Base-by-base conservation (phyloP, 2,113 vertebrate genomes). In the Recurvirostra avosetta region DNA sequence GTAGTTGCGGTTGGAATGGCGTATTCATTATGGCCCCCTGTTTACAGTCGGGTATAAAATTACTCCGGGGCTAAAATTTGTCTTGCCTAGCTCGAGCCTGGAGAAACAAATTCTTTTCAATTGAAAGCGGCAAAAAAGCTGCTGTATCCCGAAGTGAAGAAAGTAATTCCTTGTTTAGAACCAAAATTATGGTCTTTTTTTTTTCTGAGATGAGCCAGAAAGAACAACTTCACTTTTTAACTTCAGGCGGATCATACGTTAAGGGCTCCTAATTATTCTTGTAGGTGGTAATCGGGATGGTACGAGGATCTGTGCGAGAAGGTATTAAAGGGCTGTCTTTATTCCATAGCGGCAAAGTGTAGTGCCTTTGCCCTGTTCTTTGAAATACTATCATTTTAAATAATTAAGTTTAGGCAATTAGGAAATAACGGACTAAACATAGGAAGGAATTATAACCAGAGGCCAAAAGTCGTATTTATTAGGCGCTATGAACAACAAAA, bases 191-290 rank as follows among this genome's bases (percentile, higher is more conserved):
- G 9, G 25, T 4, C 12, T 56, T 34, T 40, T 43, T 53, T 40
- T 56, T 34, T 41, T 43, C 47, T 36, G 32, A 32, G 55, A 25
- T 10, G 38, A 63, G 36, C 10, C 32, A 30, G 77, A 41, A 68
- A 23, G 38, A 68, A 36, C 40, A 68, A 17, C 36, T 55, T 91
- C 18, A 32, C 6, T 52, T 62, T 36, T 55, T 32, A 34, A 41
- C 30, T 55, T 74, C 19, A 53, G 12, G 45, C 1, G 0, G 19
- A 43, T 50, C 32, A 2, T 45, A 15, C 4, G 0, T 49, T 11
- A 16, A 50, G 11, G 5, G n/a, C 26, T 81, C 8, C 0, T 36
- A 20, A 74, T 75, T 62, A 43, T 62, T 75, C 21, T 50, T 22
- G 8, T 32, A 53, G 76, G 47, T 27, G 26, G 47, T 68, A 38